phyloP scores from a whole-genome alignment of 2,888 invertebrate genomes.

The Cephus pygmeus region DNA sequence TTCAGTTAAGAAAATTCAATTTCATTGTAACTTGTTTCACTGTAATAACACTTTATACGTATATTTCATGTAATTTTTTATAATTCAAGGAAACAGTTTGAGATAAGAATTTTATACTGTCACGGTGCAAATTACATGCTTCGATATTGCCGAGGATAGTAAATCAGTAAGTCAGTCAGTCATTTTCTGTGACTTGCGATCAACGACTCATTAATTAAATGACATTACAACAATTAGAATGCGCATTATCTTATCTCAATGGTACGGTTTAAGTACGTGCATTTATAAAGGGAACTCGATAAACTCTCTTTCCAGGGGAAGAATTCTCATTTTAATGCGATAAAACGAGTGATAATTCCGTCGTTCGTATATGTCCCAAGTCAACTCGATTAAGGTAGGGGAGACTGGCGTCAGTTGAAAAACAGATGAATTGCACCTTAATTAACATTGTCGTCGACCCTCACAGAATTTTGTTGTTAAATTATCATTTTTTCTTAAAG shows the following conservation, averaged over 20 bases:
- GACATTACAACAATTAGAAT: constrained; percentile 27
- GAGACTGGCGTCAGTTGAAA: too few relatives aligned
- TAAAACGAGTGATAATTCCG: not conserved
- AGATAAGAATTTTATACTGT: not conserved
- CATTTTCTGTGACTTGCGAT: not conserved
- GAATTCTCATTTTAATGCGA: not conserved
- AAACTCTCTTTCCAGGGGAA: not conserved
- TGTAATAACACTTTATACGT: not conserved
- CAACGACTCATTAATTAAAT: constrained; percentile 25
- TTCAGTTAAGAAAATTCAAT: too few relatives aligned
- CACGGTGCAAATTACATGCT: not conserved
- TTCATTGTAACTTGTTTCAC: too few relatives aligned
- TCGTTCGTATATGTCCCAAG: not conserved
- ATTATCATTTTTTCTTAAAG: too few relatives aligned
- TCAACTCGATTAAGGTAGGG: too few relatives aligned
- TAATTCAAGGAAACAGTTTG: not conserved
- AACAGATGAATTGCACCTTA: too few relatives aligned
- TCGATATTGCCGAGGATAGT: not conserved
- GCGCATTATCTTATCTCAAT: constrained; percentile 34
- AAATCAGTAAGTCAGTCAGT: not conserved
- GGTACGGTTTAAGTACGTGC: constrained; percentile 2
- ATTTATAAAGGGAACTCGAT: not conserved
- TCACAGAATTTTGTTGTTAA: too few relatives aligned
- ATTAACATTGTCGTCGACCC: too few relatives aligned
- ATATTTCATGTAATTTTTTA: not conserved